These are phyloP conservation scores for Melitaea cinxia DNA, from an alignment of 1,140 invertebrate species.

Conservation along the genomic window DNA sequence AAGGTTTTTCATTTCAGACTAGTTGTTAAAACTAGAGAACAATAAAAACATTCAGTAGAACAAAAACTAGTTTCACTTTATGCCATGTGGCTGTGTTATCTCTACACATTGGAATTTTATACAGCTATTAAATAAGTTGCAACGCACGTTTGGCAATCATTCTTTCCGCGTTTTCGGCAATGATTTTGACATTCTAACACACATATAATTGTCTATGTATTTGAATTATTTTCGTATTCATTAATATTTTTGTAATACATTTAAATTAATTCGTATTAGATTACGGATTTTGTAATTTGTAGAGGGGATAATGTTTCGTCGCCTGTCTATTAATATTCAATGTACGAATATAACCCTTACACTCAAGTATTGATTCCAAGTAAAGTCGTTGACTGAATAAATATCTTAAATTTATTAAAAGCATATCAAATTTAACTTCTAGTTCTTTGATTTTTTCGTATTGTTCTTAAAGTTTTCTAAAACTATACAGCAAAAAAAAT, in stretches of 20 bases:
- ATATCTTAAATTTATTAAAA: too few relatives aligned
- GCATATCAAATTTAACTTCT: too few relatives aligned
- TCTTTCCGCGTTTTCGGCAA: constrained; percentile 40
- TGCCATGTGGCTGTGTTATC: constrained; percentile 30
- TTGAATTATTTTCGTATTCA: constrained; percentile 2
- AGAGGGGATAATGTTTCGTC: neutral
- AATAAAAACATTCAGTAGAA: constrained; percentile 12
- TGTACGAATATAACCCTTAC: neutral
- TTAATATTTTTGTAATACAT: neutral
- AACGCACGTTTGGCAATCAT: constrained; percentile 33
- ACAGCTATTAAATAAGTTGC: constrained; percentile 37
- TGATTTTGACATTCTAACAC: constrained; percentile 37
- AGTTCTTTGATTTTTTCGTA: too few relatives aligned
- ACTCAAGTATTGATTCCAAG: neutral
- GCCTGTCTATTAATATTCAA: constrained; percentile 12
- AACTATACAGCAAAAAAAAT: too few relatives aligned
- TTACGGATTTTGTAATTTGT: constrained; percentile 1
- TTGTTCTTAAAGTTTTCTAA: too few relatives aligned
- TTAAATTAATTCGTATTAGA: constrained; percentile 2
- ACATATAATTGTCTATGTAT: constrained; percentile 33
- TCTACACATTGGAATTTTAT: constrained; percentile 38
- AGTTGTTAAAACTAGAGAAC: neutral
- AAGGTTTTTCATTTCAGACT: too few relatives aligned
- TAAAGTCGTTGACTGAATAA: constrained; percentile 16
- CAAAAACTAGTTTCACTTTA: constrained; percentile 31